phyloP scores from a whole-genome alignment of 2,113 vertebrate genomes.

The Apistogramma diplotaenia region DNA sequence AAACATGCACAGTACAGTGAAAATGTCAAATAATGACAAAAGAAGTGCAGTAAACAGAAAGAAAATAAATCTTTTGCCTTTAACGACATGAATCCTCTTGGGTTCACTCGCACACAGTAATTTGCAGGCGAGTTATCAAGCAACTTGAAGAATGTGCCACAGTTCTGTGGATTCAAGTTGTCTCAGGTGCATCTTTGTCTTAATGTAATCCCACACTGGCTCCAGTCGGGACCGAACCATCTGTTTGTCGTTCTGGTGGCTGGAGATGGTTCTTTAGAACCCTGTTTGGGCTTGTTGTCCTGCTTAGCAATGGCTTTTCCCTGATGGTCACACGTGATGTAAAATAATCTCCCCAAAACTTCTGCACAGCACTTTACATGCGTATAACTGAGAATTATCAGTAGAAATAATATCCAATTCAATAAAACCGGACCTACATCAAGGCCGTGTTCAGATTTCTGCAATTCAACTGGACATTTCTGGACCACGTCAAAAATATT shows the following conservation, averaged over 20 bases:
- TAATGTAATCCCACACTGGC: background rate
- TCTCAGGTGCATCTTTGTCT: background rate
- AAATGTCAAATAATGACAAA: background rate
- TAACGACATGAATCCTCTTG: background rate
- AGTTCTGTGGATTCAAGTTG: background rate
- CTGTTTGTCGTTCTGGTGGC: background rate
- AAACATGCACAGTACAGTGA: background rate
- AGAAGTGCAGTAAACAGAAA: background rate
- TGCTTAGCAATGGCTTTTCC: background rate
- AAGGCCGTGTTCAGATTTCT: background rate
- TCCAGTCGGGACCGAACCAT: background rate
- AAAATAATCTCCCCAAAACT: background rate
- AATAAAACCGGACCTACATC: background rate
- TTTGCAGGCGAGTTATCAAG: background rate
- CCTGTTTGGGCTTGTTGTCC: background rate
- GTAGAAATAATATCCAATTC: background rate
- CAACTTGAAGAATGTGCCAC: background rate
- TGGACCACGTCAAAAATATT: background rate
- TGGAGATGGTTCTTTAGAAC: background rate
- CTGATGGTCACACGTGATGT: background rate
- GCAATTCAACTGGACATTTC: background rate
- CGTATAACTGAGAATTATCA: background rate
- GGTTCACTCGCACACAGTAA: background rate
- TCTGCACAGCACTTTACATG: background rate
- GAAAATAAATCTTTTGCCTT: background rate